These are phyloP conservation scores for Dermolepida albohirtum DNA, from an alignment of 2,888 invertebrate genomes.

Conservation along the genomic window DNA sequence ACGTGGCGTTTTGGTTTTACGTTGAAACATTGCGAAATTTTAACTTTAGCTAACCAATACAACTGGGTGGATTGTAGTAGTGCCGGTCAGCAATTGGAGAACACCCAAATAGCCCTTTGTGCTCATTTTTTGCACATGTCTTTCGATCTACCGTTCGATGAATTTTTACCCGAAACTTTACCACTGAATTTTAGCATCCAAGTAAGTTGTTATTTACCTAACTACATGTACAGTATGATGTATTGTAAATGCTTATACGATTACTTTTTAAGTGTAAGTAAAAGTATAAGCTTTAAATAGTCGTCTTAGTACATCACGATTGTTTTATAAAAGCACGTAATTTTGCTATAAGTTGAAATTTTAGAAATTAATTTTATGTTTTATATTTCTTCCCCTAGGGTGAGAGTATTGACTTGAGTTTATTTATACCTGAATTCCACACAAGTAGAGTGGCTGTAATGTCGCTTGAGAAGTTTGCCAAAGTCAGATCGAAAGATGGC, in stretches of 20 bases:
- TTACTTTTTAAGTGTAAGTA: no score
- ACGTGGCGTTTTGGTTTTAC: constrained; percentile 93
- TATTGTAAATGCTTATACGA: no score
- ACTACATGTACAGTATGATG: no score
- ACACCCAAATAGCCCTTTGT: constrained; percentile 93
- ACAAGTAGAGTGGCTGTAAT: constrained; percentile 86
- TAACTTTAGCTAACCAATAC: constrained; percentile 93
- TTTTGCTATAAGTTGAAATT: no score
- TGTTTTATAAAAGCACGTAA: no score
- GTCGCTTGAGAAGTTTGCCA: constrained; percentile 89
- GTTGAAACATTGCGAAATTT: constrained; percentile 94
- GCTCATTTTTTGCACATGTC: constrained; percentile 94
- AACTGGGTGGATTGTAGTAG: constrained; percentile 99
- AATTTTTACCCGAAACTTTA: constrained; percentile 91
- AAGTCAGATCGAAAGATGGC: constrained; percentile 83
- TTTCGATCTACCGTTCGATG: constrained; percentile 93
- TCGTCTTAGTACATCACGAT: no score
- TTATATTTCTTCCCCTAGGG: constrained; percentile 68
- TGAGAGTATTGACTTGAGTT: constrained; percentile 90
- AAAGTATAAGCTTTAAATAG: no score
- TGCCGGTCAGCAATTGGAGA: constrained; percentile 85
- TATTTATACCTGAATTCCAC: constrained; percentile 92
- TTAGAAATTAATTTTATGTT: not conserved
- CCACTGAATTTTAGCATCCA: constrained; percentile 94
- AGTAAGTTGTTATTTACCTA: constrained; percentile 60